phyloP scores from a whole-genome alignment of 1,140 invertebrate genomes.

The Cydia fagiglandana region DNA sequence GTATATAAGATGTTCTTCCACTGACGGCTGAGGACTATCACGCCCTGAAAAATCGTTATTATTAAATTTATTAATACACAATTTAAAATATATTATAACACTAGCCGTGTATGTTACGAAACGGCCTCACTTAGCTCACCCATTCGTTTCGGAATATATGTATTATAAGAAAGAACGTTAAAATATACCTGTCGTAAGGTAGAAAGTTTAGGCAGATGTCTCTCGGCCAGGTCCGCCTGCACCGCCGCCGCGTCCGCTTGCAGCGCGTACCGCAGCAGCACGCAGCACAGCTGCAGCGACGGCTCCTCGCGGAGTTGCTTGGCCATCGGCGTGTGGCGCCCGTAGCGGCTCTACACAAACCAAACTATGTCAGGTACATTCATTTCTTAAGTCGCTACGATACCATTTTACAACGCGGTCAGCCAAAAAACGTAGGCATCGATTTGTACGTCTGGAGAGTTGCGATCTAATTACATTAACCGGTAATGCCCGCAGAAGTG shows the following conservation, averaged over 20 bases:
- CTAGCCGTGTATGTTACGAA: too few species aligned
- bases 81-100: too few species aligned
- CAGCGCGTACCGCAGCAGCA: slow-evolving; percentile 92
- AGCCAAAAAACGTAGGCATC: too few species aligned
- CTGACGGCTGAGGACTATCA: slow-evolving; percentile 88
- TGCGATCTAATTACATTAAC: too few species aligned
- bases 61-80: too few species aligned
- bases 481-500: background rate
- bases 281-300: slow-evolving; percentile 94
- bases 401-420: too few species aligned
- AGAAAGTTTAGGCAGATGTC: slow-evolving; percentile 91
- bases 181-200: slow-evolving; percentile 86
- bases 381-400: too few species aligned
- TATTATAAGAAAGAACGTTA: too few species aligned
- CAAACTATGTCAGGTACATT: too few species aligned
- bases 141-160: too few species aligned
- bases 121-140: too few species aligned
- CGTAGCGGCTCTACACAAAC: slow-evolving; percentile 89
- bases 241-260: slow-evolving; percentile 86
- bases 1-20: slow-evolving; percentile 99
- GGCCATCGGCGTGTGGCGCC: slow-evolving; percentile 91
- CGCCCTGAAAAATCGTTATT: slow-evolving; percentile 48
- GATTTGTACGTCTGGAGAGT: too few species aligned
- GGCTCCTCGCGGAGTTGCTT: slow-evolving; percentile 97
- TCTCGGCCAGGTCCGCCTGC: slow-evolving; percentile 90